Conservation (phyloP, 2,113 vertebrate species). For the Lontra canadensis region DNA sequence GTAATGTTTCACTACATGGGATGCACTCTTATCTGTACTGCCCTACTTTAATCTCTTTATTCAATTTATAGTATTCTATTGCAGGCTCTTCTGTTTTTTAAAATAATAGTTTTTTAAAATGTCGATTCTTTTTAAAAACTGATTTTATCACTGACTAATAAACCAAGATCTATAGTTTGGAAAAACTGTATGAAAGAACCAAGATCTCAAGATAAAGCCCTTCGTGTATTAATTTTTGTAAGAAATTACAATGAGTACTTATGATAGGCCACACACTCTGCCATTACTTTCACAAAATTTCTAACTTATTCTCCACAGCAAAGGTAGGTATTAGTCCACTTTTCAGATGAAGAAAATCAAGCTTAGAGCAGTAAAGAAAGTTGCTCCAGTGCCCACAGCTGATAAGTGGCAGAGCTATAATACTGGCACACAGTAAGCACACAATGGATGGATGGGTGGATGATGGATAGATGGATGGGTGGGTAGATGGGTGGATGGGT, state of each 20-base stretch:
- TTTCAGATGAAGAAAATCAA: background rate
- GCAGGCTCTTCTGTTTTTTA: background rate
- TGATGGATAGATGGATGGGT: too few species aligned
- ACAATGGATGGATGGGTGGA: background rate
- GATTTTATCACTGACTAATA: background rate
- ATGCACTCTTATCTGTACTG: background rate
- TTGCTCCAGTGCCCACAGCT: background rate
- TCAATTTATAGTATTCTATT: background rate
- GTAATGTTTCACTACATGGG: background rate
- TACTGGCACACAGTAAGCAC: background rate
- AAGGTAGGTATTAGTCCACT: background rate
- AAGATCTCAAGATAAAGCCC: background rate
- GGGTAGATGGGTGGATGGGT: too few species aligned
- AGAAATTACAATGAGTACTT: conserved; percentile 14
- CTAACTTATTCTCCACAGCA: background rate
- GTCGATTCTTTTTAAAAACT: conserved; percentile 6
- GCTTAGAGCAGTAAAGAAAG: background rate
- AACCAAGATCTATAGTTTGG: background rate
- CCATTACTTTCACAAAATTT: background rate
- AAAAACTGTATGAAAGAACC: background rate
- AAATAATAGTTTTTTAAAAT: background rate
- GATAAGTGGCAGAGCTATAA: background rate
- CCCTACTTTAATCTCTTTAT: background rate
- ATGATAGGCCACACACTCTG: too few species aligned
- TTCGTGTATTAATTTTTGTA: background rate